phyloP scores from a whole-genome alignment of 1,140 invertebrate species.

The Brachionus rotundiformis region DNA sequence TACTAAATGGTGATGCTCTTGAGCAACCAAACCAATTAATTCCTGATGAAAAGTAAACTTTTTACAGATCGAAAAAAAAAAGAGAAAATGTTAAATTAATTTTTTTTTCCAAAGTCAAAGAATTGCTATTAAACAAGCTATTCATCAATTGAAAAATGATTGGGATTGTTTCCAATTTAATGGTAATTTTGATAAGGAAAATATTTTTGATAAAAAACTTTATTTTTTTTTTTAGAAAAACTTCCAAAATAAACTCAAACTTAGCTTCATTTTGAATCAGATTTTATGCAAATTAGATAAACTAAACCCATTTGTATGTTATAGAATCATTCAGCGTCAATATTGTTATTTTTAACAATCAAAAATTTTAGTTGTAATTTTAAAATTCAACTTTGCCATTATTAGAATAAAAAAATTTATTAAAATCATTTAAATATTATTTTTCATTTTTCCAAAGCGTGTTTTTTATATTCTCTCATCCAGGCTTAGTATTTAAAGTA shows the following conservation, averaged over 20 bases:
- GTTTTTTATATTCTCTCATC: neutral
- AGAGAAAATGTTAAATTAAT: neutral
- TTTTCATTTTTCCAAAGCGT: neutral
- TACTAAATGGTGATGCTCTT: neutral
- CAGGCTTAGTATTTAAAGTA: neutral
- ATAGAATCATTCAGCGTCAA: neutral
- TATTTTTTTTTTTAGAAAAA: conserved; percentile 25
- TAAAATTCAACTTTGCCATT: neutral
- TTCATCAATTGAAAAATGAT: neutral
- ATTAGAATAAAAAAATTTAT: neutral
- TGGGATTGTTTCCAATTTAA: conserved; percentile 42
- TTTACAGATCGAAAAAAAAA: neutral
- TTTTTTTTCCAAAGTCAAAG: conserved; percentile 18
- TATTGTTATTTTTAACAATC: neutral
- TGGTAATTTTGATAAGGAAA: conserved; percentile 7
- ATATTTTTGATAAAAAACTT: neutral
- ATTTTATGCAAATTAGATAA: conserved; percentile 25
- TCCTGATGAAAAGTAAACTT: neutral
- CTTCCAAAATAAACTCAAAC: conserved; percentile 22
- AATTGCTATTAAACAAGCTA: neutral
- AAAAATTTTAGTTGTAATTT: neutral
- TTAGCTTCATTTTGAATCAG: neutral
- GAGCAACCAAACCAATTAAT: neutral
- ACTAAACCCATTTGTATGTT: neutral
- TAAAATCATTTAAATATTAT: neutral